Evolutionary conservation across 1,140 invertebrate genomes (phyloP).

Genomic region (Lucilia cuprina): DNA sequence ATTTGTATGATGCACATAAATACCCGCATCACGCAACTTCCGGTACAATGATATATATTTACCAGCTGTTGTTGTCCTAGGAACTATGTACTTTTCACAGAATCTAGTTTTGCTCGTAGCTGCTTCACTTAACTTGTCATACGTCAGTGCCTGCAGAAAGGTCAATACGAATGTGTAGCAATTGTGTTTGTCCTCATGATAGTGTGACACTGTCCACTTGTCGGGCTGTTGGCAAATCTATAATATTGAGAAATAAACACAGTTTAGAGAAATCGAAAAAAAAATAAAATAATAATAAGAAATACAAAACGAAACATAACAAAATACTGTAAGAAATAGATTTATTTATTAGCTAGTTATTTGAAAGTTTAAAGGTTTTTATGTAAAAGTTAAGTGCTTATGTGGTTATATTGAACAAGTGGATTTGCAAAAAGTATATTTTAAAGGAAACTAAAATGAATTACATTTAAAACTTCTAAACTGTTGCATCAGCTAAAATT

Average conservation of each 20-base stretch:
- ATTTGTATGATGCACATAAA: constrained; percentile 63
- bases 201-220: constrained; percentile 72
- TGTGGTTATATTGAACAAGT: not conserved
- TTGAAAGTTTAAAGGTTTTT: not conserved
- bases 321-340: not conserved
- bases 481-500: too few species aligned
- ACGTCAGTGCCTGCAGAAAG: constrained; percentile 73
- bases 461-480: too few species aligned
- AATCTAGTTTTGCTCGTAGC: constrained; percentile 69
- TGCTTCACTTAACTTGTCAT: constrained; percentile 69
- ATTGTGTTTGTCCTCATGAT: constrained; percentile 77
- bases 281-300: not conserved
- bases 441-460: too few species aligned
- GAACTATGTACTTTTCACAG: constrained; percentile 79
- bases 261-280: not conserved
- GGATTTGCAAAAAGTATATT: not conserved
- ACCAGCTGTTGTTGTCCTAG: constrained; percentile 75
- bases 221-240: constrained; percentile 69
- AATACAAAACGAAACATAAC: not conserved
- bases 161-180: constrained; percentile 82
- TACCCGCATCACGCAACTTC: constrained; percentile 66
- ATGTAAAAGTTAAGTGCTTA: not conserved
- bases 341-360: not conserved
- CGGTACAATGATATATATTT: constrained; percentile 83
- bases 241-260: constrained; percentile 36